Evolutionary conservation across 2,888 invertebrate genomes (phyloP).

Genomic region (Chloromyia formosa): DNA sequence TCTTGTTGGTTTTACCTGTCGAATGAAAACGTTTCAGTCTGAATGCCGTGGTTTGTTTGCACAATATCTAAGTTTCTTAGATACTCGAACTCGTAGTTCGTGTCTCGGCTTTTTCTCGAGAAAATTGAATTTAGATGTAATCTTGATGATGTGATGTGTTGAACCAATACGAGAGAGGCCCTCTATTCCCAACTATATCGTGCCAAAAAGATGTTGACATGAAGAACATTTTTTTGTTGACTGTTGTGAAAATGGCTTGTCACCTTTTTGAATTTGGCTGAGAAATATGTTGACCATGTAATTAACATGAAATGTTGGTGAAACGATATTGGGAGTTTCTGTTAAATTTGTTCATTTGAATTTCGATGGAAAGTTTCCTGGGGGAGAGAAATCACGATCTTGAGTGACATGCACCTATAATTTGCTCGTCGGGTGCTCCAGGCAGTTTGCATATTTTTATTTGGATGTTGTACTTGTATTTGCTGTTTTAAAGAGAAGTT

Average conservation of each 20-base stretch:
- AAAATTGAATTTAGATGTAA: constrained; percentile 41
- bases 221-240: no score
- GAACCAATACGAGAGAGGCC: constrained; percentile 4
- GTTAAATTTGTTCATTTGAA: no score
- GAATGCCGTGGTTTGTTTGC: neutral
- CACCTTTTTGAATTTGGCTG: neutral
- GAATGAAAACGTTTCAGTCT: no score
- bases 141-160: constrained; percentile 32
- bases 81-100: neutral
- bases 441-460: no score
- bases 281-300: constrained; percentile 2
- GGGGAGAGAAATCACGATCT: no score
- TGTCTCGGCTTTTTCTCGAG: constrained; percentile 28
- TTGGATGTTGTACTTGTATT: no score
- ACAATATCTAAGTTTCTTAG: neutral
- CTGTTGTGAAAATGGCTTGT: neutral
- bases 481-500: no score
- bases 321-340: no score
- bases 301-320: constrained; percentile 19
- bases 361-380: no score
- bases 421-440: no score
- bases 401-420: no score
- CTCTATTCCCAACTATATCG: constrained; percentile 6
- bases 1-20: no score
- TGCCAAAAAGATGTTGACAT: constrained; percentile 43